Evolutionary conservation across 2,888 invertebrate genomes (phyloP).

Genomic region (Habrosyne pyritoides): DNA sequence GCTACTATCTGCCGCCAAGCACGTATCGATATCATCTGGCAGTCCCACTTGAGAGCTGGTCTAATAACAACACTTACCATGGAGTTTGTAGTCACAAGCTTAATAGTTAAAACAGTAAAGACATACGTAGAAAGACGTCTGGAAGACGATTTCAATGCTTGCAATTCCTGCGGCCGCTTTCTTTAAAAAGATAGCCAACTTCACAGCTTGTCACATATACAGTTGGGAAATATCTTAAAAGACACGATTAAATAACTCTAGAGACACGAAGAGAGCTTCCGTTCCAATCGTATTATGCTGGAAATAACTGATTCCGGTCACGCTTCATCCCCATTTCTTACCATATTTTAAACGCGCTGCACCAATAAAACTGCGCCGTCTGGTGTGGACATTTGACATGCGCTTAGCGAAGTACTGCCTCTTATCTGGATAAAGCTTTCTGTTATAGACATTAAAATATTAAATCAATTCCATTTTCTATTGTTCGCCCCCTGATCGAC

Average conservation of each 20-base stretch:
- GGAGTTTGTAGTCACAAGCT: not conserved
- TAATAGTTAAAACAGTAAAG: not conserved
- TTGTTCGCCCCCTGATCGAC: no score
- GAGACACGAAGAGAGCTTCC: constrained; percentile 24
- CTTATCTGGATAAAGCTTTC: constrained; percentile 9
- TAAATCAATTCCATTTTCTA: no score
- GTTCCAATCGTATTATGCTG: constrained; percentile 19
- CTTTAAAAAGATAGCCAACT: not conserved
- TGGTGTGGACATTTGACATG: constrained; percentile 28
- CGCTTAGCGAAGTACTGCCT: constrained; percentile 16
- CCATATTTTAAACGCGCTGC: constrained; percentile 63
- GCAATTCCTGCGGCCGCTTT: not conserved
- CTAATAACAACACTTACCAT: no score
- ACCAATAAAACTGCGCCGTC: constrained; percentile 55
- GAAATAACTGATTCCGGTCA: constrained; percentile 46
- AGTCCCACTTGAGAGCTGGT: no score
- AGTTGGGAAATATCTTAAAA: constrained; percentile 22
- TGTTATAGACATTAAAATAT: no score
- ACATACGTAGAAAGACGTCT: not conserved
- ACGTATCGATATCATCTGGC: no score
- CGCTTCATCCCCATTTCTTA: constrained; percentile 56
- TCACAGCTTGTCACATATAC: not conserved
- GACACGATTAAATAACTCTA: constrained; percentile 33
- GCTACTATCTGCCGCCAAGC: no score
- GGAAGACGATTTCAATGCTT: not conserved